A percentile compares a stretch with the other conserved stretches of the same genome.
Conservation (phyloP, 1,140 invertebrate species). For the Adelges cooleyi region DNA sequence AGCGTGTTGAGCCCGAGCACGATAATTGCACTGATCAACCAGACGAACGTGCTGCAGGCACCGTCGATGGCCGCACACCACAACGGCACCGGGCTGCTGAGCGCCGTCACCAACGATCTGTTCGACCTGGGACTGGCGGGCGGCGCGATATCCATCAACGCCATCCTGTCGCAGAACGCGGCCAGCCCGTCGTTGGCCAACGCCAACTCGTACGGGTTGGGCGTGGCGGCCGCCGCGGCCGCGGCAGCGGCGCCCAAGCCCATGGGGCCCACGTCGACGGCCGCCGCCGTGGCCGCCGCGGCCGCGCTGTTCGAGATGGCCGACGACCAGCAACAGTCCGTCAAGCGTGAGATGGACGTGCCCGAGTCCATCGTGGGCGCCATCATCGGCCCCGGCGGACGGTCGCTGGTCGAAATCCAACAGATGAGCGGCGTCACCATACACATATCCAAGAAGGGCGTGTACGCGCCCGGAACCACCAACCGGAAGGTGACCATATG, state of each 20-base stretch:
- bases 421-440: conserved; percentile 91
- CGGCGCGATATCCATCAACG: conserved; percentile 12
- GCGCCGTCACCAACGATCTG: conserved; percentile 11
- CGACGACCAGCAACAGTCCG: conserved; percentile 78
- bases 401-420: conserved; percentile 92
- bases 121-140: conserved; percentile 2
- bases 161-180: conserved; percentile 8
- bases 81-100: conserved; percentile 11
- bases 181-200: conserved; percentile 3
- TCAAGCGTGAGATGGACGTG: conserved; percentile 73
- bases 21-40: conserved; percentile 16
- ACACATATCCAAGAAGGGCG: conserved; percentile 97
- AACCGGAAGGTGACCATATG: conserved; percentile 94
- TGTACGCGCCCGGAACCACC: conserved; percentile 88
- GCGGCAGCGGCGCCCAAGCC: background rate
- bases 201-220: conserved; percentile 15
- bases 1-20: conserved; percentile 7
- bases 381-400: conserved; percentile 85
- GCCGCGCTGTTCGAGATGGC: conserved; percentile 49
- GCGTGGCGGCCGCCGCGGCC: background rate
- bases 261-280: background rate
- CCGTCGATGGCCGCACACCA: background rate
- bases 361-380: conserved; percentile 91
- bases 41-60: background rate
- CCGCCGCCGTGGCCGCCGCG: background rate